Evolutionary conservation across 2,888 invertebrate species (phyloP).

Genomic region (Daptonema setosum): DNA sequence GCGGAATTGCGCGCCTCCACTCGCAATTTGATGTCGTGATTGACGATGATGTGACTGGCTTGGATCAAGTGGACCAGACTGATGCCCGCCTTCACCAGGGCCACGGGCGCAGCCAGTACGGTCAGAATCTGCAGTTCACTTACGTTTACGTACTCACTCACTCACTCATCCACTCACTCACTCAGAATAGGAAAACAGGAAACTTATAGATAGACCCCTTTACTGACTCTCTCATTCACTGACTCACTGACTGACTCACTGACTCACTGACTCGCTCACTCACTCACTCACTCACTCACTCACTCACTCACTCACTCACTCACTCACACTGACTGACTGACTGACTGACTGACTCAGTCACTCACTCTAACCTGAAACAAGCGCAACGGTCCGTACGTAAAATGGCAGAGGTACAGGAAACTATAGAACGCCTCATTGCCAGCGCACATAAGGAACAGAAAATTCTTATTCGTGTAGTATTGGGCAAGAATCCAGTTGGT

Average conservation of each 20-base stretch:
- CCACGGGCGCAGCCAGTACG: slow-evolving; percentile 53
- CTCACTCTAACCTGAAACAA: slow-evolving; percentile 33
- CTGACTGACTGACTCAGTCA: no score
- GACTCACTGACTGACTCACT: no score
- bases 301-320: no score
- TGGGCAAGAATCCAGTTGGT: slow-evolving; percentile 72
- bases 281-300: no score
- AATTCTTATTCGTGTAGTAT: slow-evolving; percentile 61
- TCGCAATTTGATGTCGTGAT: slow-evolving; percentile 42
- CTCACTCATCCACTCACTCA: no score
- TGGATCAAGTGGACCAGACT: slow-evolving; percentile 72
- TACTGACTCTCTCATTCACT: no score
- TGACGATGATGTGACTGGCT: slow-evolving; percentile 64
- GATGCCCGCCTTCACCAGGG: slow-evolving; percentile 62
- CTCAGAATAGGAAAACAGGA: no score
- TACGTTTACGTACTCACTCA: no score
- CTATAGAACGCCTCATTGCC: slow-evolving; percentile 92
- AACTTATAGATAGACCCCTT: no score
- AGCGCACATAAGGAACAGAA: slow-evolving; percentile 83
- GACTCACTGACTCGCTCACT: no score
- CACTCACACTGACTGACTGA: no score
- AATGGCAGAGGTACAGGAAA: slow-evolving; percentile 66
- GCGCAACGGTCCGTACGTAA: slow-evolving; percentile 66
- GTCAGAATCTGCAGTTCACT: slow-evolving; percentile 23
- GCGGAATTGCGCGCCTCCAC: no score